phyloP scores from a whole-genome alignment of 2,113 vertebrate genomes.

The Leiothrix lutea region DNA sequence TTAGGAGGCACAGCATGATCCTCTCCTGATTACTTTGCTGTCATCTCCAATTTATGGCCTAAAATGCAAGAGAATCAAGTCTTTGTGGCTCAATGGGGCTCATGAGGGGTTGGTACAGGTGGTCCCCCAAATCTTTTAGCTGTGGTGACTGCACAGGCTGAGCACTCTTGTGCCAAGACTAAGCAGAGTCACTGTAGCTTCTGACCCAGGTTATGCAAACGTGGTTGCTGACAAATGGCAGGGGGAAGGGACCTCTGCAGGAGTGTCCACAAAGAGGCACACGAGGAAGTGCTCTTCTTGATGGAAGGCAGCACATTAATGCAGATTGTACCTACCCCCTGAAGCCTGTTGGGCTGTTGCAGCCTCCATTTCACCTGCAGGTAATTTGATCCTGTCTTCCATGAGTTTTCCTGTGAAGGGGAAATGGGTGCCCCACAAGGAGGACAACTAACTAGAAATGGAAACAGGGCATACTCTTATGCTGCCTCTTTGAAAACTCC shows the following conservation, averaged over 20 bases:
- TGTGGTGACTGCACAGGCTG: not conserved
- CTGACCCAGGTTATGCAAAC: not conserved
- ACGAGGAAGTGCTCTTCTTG: not conserved
- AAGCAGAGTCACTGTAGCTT: not conserved
- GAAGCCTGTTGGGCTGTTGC: not conserved
- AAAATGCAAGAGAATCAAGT: not conserved
- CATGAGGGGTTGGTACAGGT: not conserved
- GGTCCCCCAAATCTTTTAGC: not conserved
- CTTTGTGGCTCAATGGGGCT: not conserved
- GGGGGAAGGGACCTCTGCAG: not conserved
- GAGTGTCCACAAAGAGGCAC: not conserved
- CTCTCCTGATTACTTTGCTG: slow-evolving; percentile 32
- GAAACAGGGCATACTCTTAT: not conserved
- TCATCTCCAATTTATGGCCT: slow-evolving; percentile 6
- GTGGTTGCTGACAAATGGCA: not conserved
- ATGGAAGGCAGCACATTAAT: not conserved
- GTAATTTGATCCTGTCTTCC: not conserved
- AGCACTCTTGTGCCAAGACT: not conserved
- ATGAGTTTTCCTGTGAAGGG: not conserved
- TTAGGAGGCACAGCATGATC: slow-evolving; percentile 14
- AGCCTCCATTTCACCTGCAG: not conserved
- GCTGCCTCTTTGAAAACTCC: not conserved
- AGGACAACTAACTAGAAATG: not conserved
- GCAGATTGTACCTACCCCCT: not conserved
- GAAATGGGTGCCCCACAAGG: not conserved